These are phyloP conservation scores for Holacanthella duospinosa DNA, from an alignment of 2,888 invertebrate genomes.

Conservation along the genomic window DNA sequence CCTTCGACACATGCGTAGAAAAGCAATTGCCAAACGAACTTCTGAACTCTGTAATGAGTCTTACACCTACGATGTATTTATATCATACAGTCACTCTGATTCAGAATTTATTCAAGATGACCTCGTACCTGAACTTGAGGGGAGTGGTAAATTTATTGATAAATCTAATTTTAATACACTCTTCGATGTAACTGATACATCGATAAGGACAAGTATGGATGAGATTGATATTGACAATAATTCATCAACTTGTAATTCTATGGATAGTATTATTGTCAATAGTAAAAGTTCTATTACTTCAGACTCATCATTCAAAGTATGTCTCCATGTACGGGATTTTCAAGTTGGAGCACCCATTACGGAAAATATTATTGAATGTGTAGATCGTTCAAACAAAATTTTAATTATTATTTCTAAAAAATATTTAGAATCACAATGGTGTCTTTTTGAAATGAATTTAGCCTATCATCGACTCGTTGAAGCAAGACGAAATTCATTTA, in stretches of 20 bases:
- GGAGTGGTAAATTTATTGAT: slow-evolving; percentile 37
- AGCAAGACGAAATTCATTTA: slow-evolving; percentile 50
- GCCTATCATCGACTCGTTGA: slow-evolving; percentile 49
- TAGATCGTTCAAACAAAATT: slow-evolving; percentile 55
- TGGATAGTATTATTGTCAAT: background rate
- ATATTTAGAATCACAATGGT: slow-evolving; percentile 60
- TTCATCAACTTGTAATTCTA: background rate
- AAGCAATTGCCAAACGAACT: background rate
- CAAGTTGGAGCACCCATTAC: slow-evolving; percentile 58
- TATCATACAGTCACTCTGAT: slow-evolving; percentile 58
- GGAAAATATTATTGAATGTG: slow-evolving; percentile 59
- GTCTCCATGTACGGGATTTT: slow-evolving; percentile 61
- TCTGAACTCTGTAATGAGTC: slow-evolving; percentile 5
- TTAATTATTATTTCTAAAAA: slow-evolving; percentile 54
- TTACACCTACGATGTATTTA: slow-evolving; percentile 55
- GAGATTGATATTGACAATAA: background rate
- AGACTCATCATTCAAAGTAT: slow-evolving; percentile 45
- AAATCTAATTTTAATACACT: background rate
- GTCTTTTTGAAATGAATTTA: slow-evolving; percentile 60
- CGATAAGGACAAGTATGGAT: background rate
- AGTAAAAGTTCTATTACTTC: background rate
- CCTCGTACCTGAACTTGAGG: slow-evolving; percentile 54
- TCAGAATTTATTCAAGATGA: slow-evolving; percentile 54
- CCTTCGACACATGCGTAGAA: slow-evolving; percentile 19
- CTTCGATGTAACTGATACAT: background rate